Conservation (phyloP, 2,888 invertebrate species). For the Seira sanloemensis region DNA sequence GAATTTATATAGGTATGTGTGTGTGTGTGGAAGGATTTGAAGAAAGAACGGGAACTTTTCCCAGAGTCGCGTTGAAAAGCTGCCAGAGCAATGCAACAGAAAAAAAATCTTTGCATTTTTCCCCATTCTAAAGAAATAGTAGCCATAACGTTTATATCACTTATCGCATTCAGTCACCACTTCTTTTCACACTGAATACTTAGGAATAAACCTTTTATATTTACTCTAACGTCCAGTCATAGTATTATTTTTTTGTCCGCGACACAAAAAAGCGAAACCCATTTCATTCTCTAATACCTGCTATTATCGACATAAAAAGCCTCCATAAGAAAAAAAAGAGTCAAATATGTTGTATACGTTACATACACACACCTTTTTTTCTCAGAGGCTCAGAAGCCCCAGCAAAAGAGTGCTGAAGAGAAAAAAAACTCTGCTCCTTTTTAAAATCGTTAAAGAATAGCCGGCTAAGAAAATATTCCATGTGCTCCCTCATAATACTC, state of each 20-base stretch:
- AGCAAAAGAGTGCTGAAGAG: background rate
- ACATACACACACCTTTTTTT: conserved; percentile 7
- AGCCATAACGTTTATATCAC: background rate
- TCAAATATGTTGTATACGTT: background rate
- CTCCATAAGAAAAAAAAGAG: background rate
- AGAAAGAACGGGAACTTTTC: background rate
- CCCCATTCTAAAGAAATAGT: background rate
- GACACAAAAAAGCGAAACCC: background rate
- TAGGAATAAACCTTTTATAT: background rate
- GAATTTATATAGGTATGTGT: background rate
- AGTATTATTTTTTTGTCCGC: background rate
- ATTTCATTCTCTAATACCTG: background rate
- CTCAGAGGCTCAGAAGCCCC: conserved; percentile 27
- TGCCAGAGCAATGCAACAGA: background rate
- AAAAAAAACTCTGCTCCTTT: conserved; percentile 1
- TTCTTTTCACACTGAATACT: conserved; percentile 1
- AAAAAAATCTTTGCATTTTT: background rate
- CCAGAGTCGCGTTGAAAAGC: background rate
- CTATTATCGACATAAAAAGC: conserved; percentile 1
- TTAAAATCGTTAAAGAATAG: conserved; percentile 19
- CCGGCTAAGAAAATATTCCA: background rate
- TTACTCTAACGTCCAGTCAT: background rate
- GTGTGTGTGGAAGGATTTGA: too few relatives aligned
- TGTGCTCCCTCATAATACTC: background rate
- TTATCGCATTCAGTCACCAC: conserved; percentile 4